Evolutionary conservation across 2,888 invertebrate genomes (phyloP).

Genomic region (Calameuta pallipes): DNA sequence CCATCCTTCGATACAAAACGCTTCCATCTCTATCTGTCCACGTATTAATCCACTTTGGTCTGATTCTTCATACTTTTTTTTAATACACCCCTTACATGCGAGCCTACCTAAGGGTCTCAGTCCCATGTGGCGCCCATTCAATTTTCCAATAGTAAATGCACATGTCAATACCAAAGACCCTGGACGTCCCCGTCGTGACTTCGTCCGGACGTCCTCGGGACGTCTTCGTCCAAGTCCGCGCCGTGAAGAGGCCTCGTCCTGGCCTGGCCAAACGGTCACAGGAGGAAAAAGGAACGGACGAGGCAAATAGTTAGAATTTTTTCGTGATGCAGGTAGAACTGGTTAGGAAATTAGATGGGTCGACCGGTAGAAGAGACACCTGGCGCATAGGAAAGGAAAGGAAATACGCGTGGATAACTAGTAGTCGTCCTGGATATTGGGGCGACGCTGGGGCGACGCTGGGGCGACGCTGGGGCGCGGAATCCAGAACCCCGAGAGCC

Average conservation of each 20-base stretch:
- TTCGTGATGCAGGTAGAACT: not conserved
- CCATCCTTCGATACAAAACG: too few species aligned
- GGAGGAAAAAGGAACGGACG: too few species aligned
- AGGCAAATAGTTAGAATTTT: too few species aligned
- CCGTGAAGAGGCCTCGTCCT: too few species aligned
- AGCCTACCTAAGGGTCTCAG: conserved; percentile 8
- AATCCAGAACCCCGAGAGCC: conserved; percentile 53
- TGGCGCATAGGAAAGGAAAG: conserved; percentile 54
- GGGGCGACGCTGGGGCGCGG: conserved; percentile 30
- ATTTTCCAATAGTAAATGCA: too few species aligned
- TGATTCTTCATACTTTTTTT: not conserved
- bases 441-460: conserved; percentile 30
- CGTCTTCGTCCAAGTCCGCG: too few species aligned
- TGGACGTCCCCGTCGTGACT: too few species aligned
- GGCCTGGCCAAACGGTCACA: too few species aligned
- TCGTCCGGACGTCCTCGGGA: too few species aligned
- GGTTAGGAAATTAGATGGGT: conserved; percentile 11
- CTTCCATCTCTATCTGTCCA: not conserved
- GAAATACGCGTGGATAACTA: conserved; percentile 56
- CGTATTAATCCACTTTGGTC: too few species aligned
- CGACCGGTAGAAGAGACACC: conserved; percentile 56
- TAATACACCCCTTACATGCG: not conserved
- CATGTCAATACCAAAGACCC: too few species aligned
- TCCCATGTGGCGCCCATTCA: too few species aligned
- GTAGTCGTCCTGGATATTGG: conserved; percentile 41